Base-by-base conservation (phyloP, 2,888 invertebrate genomes). In the Hemicrepidius hirtus region DNA sequence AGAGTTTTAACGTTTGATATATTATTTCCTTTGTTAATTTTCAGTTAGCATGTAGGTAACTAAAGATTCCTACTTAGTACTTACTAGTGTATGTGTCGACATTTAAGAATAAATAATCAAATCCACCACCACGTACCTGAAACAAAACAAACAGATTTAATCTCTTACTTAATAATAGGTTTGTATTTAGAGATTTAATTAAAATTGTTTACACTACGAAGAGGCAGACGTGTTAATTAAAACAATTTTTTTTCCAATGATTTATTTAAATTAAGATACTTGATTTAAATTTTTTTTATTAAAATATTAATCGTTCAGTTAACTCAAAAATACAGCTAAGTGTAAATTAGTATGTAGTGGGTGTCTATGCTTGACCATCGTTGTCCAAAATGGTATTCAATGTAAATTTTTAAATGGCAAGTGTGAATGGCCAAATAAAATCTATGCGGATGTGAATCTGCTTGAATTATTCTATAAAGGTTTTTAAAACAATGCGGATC, bases 111-210 rank as follows among this genome's bases (percentile, higher is more conserved):
- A 24, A 3, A 53, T 24, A 24, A 53, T 53, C 28, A 21, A 53
- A 28, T 12, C 44, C 44, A n/a, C n/a, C n/a, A n/a, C n/a, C n/a
- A 60, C 60, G 16, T 44, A 60, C 60, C 60, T 60, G 60, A 24
- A 60, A 60, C 60, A 57, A 40, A 57, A 37, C 12, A 60, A n/a
- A 40, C 21, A 18, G 3, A n/a, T 37, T 57, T 57, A 18, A 55
- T 37, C 35, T 46, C 16, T 53, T 20, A 40, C 35, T n/a, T 37
- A 40, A 50, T 50, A 24, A 21, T 24, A 28, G 50, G n/a, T 57
- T 13, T 21, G 18, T 24, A 24, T 37, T 57, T 20, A 20, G 2
- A 37, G 3, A 18, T 18, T 57, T 57, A 57, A 57, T 57, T 57
- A 57, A 57, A 57, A 18, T 12, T 55, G 32, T 55, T 57, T 57